Evolutionary conservation across 2,113 vertebrate species (phyloP).

Genomic region (Bagarius yarrelli): DNA sequence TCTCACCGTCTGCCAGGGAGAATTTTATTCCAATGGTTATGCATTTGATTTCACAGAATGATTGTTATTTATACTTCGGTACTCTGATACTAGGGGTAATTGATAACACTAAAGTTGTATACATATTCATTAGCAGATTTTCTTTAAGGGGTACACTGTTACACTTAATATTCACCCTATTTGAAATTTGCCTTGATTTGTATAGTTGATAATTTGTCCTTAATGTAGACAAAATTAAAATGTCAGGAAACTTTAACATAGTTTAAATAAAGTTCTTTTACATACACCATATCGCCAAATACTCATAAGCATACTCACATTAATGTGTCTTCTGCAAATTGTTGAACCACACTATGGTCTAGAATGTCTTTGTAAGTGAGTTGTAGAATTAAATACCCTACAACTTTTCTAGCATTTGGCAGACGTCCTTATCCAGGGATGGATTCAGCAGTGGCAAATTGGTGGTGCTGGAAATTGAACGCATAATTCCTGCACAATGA

Average conservation of each 20-base stretch:
- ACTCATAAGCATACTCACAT: no score
- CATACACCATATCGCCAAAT: no score
- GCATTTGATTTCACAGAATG: slow-evolving; percentile 6
- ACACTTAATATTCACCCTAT: not conserved
- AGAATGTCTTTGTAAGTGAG: no score
- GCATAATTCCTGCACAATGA: no score
- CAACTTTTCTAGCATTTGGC: no score
- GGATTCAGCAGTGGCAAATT: no score
- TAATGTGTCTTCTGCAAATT: no score
- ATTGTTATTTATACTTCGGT: not conserved
- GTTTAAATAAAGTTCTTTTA: not conserved
- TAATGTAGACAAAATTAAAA: not conserved
- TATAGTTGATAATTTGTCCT: not conserved
- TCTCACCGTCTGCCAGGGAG: slow-evolving; percentile 43
- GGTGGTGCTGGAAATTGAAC: no score
- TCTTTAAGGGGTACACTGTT: not conserved
- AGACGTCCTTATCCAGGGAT: no score
- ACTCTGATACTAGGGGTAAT: not conserved
- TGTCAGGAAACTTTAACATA: not conserved
- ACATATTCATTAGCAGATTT: not conserved
- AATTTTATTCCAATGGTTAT: not conserved
- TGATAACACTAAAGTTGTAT: not conserved
- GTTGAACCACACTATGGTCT: no score
- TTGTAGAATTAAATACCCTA: no score
- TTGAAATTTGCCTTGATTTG: not conserved